These are phyloP conservation scores for Limnodromus scolopaceus DNA, from an alignment of 2,797 vertebrate genomes.

Conservation along the genomic window DNA sequence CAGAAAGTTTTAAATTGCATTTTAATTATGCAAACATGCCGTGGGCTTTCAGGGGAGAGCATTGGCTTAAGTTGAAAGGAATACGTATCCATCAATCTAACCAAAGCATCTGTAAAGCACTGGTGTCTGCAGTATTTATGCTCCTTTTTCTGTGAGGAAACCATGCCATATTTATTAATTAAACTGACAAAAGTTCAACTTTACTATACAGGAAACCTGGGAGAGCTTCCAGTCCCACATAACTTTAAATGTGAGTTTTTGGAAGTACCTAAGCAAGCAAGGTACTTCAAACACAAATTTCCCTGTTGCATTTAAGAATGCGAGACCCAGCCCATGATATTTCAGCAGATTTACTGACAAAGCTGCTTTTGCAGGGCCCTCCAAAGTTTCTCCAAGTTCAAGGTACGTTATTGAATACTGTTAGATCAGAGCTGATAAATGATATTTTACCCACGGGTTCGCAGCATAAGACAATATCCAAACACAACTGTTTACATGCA, in stretches of 20 bases:
- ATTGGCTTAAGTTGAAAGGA: neutral
- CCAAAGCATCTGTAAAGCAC: neutral
- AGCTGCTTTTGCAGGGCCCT: neutral
- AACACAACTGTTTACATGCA: neutral
- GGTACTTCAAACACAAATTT: neutral
- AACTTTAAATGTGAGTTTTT: neutral
- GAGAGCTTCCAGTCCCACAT: accelerated
- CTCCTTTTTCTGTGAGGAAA: neutral
- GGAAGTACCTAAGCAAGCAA: neutral
- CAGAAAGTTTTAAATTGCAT: neutral
- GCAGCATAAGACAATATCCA: neutral
- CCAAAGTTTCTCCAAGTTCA: neutral
- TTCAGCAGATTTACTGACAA: neutral
- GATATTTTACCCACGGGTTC: neutral
- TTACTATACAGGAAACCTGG: neutral
- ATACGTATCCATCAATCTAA: neutral
- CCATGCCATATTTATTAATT: neutral
- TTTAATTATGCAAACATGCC: neutral
- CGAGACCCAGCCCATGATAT: neutral
- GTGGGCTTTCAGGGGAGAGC: neutral
- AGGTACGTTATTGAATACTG: neutral
- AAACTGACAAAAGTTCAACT: neutral
- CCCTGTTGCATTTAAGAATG: neutral
- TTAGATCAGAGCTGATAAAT: neutral
- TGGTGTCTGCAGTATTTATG: neutral